Percentiles rank a stretch among this genome's conserved stretches.
Conservation (phyloP, 2,888 invertebrate genomes). For the Helleia helle region DNA sequence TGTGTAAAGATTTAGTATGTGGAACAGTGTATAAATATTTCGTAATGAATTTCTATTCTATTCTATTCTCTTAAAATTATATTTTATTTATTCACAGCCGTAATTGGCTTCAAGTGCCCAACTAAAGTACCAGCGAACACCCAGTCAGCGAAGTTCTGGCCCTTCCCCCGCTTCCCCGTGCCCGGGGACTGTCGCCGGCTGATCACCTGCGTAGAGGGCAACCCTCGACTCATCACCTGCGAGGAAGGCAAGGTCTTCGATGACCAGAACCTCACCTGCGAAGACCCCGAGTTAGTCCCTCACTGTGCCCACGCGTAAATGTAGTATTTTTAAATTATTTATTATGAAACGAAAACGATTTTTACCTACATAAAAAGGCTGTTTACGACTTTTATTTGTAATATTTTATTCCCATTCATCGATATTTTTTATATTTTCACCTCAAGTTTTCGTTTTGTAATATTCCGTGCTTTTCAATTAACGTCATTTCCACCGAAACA, state of each 20-base stretch:
- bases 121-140: constrained; percentile 86
- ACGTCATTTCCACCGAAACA: constrained; percentile 42
- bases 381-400: too few species aligned
- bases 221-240: constrained; percentile 90
- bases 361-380: too few species aligned
- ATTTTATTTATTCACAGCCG: constrained; percentile 70
- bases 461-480: constrained; percentile 29
- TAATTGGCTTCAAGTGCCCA: constrained; percentile 94
- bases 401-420: too few species aligned
- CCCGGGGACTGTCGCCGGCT: constrained; percentile 90
- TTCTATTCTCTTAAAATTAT: too few species aligned
- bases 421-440: too few species aligned
- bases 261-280: constrained; percentile 86
- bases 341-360: constrained; percentile 45
- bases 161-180: constrained; percentile 92
- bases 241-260: constrained; percentile 92
- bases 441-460: constrained; percentile 48
- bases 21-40: too few species aligned
- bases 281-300: constrained; percentile 79
- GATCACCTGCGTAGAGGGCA: constrained; percentile 93
- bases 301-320: constrained; percentile 63
- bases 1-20: too few species aligned
- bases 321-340: constrained; percentile 14
- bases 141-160: constrained; percentile 91
- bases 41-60: too few species aligned